phyloP scores from a whole-genome alignment of 2,797 vertebrate species.

The Cossypha polioptera region DNA sequence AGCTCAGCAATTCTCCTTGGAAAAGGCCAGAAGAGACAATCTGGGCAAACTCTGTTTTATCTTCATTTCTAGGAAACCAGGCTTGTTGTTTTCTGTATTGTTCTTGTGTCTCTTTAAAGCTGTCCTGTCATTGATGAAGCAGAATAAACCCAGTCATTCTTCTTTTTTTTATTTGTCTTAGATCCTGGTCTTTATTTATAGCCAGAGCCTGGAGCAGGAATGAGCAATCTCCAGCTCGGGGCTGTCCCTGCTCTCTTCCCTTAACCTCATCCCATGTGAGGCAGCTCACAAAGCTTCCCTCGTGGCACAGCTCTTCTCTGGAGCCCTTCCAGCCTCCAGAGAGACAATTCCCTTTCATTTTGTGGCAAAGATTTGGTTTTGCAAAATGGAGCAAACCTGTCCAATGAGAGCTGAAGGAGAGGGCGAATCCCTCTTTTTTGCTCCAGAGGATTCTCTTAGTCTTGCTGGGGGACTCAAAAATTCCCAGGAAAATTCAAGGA shows the following conservation, averaged over 20 bases:
- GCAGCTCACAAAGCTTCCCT: slow-evolving; percentile 10
- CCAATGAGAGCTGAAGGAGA: not conserved
- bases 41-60: not conserved
- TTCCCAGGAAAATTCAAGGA: not conserved
- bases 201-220: not conserved
- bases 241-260: slow-evolving; percentile 10
- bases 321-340: slow-evolving; percentile 17
- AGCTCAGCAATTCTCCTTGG: not conserved
- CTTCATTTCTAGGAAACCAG: not conserved
- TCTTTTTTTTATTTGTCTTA: not conserved
- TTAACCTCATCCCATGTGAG: slow-evolving; percentile 22
- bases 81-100: not conserved
- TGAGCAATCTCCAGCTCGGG: not conserved
- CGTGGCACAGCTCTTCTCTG: slow-evolving; percentile 14
- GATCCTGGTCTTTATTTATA: slow-evolving; percentile 42
- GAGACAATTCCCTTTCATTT: not conserved
- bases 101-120: not conserved
- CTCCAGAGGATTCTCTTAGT: not conserved
- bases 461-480: not conserved
- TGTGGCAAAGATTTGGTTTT: not conserved
- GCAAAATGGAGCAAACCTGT: not conserved
- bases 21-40: not conserved
- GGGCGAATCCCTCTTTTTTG: not conserved
- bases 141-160: not conserved
- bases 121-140: not conserved